Percentiles rank a stretch among this genome's conserved stretches.
These are phyloP conservation scores for Lamprotornis superbus DNA, from an alignment of 2,113 vertebrate genomes.

Conservation along the genomic window DNA sequence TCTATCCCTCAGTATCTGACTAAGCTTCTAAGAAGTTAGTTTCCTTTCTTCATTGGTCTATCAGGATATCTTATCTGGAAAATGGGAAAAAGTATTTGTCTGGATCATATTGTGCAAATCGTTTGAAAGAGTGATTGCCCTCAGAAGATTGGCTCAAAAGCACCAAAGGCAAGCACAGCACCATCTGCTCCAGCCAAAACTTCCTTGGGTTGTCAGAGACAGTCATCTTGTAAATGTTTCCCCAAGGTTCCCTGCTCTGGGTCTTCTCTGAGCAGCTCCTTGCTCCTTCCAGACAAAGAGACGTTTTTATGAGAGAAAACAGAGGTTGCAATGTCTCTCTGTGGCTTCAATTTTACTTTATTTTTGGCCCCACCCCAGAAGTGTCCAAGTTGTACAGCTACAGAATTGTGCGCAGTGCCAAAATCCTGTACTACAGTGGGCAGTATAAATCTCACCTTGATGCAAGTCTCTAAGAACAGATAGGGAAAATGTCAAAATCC, in stretches of 20 bases:
- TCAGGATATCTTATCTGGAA: background rate
- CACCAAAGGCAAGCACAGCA: background rate
- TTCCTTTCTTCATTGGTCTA: background rate
- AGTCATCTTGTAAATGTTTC: background rate
- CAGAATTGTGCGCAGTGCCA: background rate
- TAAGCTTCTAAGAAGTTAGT: background rate
- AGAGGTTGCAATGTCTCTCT: rapidly evolving
- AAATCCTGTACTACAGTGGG: background rate
- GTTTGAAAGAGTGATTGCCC: background rate
- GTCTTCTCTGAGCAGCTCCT: background rate
- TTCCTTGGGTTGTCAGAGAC: background rate
- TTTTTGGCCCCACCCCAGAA: background rate
- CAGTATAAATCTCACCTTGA: background rate
- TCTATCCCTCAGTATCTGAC: background rate
- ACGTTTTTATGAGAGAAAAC: background rate
- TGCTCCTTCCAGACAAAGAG: background rate
- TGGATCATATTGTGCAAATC: background rate
- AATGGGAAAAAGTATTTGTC: background rate
- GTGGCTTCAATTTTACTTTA: background rate
- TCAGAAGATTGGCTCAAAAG: background rate
- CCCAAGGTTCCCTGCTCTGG: background rate
- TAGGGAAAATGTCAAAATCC: background rate
- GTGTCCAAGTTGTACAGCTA: background rate
- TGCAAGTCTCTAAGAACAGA: background rate
- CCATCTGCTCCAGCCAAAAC: background rate